phyloP scores from a whole-genome alignment of 2,113 vertebrate species.

The Neodon shergylaensis region DNA sequence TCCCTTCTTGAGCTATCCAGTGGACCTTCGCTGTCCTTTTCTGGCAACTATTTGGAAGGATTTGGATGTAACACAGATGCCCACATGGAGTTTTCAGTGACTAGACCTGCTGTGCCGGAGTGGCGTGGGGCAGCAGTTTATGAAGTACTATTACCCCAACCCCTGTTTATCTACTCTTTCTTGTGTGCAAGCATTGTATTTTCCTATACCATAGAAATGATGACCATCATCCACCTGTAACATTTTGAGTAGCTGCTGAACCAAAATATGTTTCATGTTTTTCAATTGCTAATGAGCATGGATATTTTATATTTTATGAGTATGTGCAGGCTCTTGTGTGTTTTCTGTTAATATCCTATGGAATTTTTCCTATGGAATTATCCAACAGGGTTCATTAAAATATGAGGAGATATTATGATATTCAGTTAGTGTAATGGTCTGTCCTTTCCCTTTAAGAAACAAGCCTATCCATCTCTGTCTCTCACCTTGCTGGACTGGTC shows the following conservation, averaged over 20 bases:
- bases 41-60: not conserved
- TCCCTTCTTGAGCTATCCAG: not conserved
- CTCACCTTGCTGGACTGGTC: too few species aligned
- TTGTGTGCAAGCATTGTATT: not conserved
- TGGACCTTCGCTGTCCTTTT: not conserved
- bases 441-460: too few species aligned
- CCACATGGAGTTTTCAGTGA: not conserved
- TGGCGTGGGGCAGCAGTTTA: not conserved
- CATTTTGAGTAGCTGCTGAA: not conserved
- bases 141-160: not conserved
- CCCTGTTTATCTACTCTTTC: not conserved
- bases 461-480: too few species aligned
- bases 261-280: not conserved
- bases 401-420: not conserved
- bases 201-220: not conserved
- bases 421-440: too few species aligned
- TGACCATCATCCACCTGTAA: not conserved
- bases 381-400: not conserved
- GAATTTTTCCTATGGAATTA: not conserved
- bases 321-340: not conserved
- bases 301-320: not conserved
- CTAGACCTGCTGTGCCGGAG: fast-evolving
- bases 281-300: not conserved
- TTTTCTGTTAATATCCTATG: not conserved
- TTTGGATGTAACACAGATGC: not conserved